A percentile compares a stretch with the other conserved stretches of the same genome.
Conservation (phyloP, 2,113 vertebrate species). For the Anthoscopus minutus region DNA sequence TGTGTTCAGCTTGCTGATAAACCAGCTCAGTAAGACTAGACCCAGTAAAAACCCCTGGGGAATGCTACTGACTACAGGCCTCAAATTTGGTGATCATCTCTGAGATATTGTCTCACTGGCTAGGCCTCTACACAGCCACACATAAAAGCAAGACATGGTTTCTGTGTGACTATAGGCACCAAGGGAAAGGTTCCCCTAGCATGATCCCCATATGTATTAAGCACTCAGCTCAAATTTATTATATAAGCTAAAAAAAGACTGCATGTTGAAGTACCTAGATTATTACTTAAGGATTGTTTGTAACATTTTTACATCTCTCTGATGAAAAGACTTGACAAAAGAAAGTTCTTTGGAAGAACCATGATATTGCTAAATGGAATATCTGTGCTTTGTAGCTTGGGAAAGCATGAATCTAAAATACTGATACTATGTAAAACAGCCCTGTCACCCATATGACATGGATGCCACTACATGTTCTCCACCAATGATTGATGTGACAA, state of each 20-base stretch:
- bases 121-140: not conserved
- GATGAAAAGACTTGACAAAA: slow-evolving; percentile 14
- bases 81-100: not conserved
- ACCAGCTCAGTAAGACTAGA: not conserved
- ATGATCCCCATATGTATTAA: not conserved
- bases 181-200: slow-evolving; percentile 1
- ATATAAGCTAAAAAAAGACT: not conserved
- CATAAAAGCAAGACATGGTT: not conserved
- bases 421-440: slow-evolving; percentile 54
- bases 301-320: slow-evolving; percentile 17
- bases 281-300: not conserved
- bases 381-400: not conserved
- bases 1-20: not conserved
- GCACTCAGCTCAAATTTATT: not conserved
- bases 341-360: slow-evolving; percentile 28
- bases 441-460: slow-evolving; percentile 51
- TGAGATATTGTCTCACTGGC: not conserved
- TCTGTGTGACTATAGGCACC: not conserved
- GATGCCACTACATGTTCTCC: slow-evolving; percentile 38
- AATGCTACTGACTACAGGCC: not conserved
- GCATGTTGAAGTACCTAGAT: not conserved
- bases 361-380: not conserved
- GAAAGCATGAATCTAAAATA: slow-evolving; percentile 26
- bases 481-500: slow-evolving; percentile 57
- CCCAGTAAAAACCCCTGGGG: not conserved